Conservation (phyloP, 2,797 vertebrate genomes). For the Sebastes itinus region DNA sequence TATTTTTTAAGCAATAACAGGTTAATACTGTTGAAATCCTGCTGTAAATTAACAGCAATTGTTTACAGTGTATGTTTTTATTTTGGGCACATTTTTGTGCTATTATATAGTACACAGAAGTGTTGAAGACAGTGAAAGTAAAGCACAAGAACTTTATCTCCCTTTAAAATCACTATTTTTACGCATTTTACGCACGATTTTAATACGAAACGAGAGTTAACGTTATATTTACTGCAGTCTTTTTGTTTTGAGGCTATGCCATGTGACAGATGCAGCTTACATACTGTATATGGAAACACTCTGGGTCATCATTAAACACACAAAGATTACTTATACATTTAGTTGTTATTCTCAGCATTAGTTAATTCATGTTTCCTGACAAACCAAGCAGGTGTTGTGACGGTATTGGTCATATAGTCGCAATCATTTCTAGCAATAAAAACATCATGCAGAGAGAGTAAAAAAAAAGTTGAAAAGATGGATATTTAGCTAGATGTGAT, state of each 20-base stretch:
- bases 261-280: conserved; percentile 86
- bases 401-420: conserved; percentile 77
- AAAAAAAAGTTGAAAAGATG: conserved; percentile 83
- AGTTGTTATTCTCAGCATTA: conserved; percentile 48
- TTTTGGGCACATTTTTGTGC: too few relatives aligned
- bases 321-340: conserved; percentile 70
- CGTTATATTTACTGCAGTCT: conserved; percentile 87
- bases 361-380: conserved; percentile 81
- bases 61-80: too few relatives aligned
- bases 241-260: conserved; percentile 90
- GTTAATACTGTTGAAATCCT: too few relatives aligned
- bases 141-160: too few relatives aligned
- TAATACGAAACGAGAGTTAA: conserved; percentile 43
- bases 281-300: conserved; percentile 82
- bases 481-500: conserved; percentile 82
- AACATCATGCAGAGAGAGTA: conserved; percentile 87
- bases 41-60: too few relatives aligned
- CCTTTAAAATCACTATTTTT: too few relatives aligned
- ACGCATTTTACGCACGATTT: too few relatives aligned
- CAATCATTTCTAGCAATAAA: conserved; percentile 75
- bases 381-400: conserved; percentile 89
- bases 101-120: too few relatives aligned
- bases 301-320: conserved; percentile 83
- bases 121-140: too few relatives aligned
- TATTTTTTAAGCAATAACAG: too few relatives aligned